These are phyloP conservation scores for Adelphocoris suturalis DNA, from an alignment of 2,888 invertebrate species.

Conservation along the genomic window DNA sequence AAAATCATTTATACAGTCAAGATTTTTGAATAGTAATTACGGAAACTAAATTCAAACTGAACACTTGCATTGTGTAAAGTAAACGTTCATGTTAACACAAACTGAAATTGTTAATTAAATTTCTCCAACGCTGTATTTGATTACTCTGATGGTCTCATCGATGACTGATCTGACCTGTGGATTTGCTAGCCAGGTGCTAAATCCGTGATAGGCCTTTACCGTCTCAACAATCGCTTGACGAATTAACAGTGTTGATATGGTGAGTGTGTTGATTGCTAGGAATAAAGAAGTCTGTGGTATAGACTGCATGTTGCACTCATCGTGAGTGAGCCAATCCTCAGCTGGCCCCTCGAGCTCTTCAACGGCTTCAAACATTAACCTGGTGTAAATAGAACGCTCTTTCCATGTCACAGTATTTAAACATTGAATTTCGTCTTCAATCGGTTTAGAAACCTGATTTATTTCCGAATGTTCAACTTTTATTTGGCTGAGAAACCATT, in stretches of 20 bases:
- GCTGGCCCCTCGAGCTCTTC: not conserved
- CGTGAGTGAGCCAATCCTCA: not conserved
- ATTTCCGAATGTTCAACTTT: not conserved
- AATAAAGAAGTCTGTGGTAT: not conserved
- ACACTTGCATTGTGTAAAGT: too few relatives aligned
- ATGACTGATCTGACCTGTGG: not conserved
- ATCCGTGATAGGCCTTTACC: not conserved
- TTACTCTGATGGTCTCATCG: not conserved
- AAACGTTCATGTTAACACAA: too few relatives aligned
- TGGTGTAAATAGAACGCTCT: not conserved
- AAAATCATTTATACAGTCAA: too few relatives aligned
- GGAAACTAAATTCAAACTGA: too few relatives aligned
- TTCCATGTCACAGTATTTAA: constrained; percentile 15
- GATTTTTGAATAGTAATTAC: too few relatives aligned
- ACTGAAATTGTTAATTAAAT: too few relatives aligned
- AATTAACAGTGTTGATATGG: not conserved
- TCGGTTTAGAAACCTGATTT: not conserved
- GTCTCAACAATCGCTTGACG: not conserved
- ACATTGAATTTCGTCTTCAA: not conserved
- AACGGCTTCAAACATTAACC: not conserved
- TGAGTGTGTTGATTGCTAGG: constrained; percentile 3
- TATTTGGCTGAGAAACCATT: not conserved
- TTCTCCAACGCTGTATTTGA: not conserved
- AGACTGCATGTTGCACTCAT: not conserved
- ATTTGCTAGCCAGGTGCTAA: not conserved